phyloP scores from a whole-genome alignment of 1,140 invertebrate genomes.

The Sarcophaga peregrina region DNA sequence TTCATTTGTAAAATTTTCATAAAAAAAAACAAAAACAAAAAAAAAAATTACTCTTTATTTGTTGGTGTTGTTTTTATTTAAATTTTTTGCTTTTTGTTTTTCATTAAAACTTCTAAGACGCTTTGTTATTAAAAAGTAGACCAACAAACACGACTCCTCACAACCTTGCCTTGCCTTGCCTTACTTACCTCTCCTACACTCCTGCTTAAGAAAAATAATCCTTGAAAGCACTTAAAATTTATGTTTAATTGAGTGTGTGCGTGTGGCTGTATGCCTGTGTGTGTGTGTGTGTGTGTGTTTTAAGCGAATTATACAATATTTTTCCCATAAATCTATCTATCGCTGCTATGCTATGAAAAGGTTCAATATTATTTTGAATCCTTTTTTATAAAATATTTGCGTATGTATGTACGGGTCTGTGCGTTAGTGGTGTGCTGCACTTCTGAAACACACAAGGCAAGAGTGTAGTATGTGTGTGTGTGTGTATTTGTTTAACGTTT shows the following conservation, averaged over 20 bases:
- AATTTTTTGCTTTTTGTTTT: not conserved
- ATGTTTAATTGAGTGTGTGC: not conserved
- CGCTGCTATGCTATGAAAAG: not conserved
- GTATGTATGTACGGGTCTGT: not conserved
- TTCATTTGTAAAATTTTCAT: not conserved
- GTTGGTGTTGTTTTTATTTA: no score
- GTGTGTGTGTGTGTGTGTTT: not conserved
- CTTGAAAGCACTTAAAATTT: conserved; percentile 2
- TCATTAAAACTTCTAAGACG: not conserved
- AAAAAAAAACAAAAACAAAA: no score
- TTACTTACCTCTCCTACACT: no score
- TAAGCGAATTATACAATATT: not conserved
- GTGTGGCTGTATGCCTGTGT: no score
- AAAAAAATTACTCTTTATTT: not conserved
- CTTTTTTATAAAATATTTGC: not conserved
- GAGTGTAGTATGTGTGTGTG: not conserved
- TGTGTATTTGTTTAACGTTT: not conserved
- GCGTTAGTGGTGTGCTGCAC: not conserved
- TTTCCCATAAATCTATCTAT: conserved; percentile 26
- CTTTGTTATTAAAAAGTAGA: conserved; percentile 19
- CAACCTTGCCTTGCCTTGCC: not conserved
- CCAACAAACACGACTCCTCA: not conserved
- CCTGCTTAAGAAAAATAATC: no score
- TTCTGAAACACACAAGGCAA: no score
- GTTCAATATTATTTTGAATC: conserved; percentile 6